These are phyloP conservation scores for Squalus acanthias DNA, from an alignment of 2,797 vertebrate species.

Conservation along the genomic window DNA sequence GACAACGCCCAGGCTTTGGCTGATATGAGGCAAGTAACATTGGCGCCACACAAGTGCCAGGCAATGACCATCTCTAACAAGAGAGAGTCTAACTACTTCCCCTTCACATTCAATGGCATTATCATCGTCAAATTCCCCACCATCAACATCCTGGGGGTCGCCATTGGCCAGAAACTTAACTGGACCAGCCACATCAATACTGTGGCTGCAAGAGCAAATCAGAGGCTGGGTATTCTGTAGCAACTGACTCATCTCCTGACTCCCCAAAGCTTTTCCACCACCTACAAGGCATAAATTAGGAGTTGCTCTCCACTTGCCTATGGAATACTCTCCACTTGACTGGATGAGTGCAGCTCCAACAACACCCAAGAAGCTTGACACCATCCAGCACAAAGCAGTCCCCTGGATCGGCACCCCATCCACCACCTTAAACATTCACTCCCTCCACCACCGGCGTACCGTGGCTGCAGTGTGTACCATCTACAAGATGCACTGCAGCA, in stretches of 20 bases:
- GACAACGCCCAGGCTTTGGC: background rate
- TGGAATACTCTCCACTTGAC: background rate
- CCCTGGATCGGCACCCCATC: background rate
- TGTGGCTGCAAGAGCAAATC: background rate
- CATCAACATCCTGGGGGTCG: background rate
- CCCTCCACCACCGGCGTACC: background rate
- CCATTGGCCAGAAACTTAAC: background rate
- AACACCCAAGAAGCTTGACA: background rate
- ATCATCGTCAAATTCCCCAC: background rate
- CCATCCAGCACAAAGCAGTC: background rate
- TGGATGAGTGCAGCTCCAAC: background rate
- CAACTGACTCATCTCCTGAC: background rate
- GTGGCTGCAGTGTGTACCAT: too few relatives aligned
- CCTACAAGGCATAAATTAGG: background rate
- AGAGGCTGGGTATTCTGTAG: background rate
- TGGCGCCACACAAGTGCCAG: too few relatives aligned
- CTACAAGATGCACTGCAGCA: too few relatives aligned
- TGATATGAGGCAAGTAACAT: too few relatives aligned
- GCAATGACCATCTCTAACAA: background rate
- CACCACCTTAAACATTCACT: background rate
- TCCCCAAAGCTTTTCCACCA: background rate
- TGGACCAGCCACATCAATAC: background rate
- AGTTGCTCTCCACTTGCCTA: background rate
- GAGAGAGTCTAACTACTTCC: background rate
- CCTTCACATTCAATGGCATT: background rate